phyloP scores from a whole-genome alignment of 1,140 invertebrate species.

The Drosophila nebulosa region DNA sequence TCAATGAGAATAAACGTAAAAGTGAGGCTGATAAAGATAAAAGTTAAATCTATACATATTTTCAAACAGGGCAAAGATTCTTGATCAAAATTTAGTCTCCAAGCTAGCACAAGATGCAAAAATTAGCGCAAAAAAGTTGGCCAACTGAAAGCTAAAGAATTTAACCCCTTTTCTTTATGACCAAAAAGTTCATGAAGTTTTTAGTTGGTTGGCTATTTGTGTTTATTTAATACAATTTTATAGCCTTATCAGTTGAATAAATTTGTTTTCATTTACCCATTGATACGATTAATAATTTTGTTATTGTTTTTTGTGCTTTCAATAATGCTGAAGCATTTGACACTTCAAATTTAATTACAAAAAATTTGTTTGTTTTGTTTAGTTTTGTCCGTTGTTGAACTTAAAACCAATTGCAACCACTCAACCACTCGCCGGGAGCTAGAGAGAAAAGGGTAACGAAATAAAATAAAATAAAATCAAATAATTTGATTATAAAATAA shows the following conservation, averaged over 20 bases:
- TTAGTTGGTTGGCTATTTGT: no score
- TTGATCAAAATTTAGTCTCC: no score
- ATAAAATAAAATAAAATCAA: constrained; percentile 25
- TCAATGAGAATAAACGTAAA: no score
- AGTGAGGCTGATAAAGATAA: no score
- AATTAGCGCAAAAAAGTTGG: no score
- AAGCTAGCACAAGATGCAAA: no score
- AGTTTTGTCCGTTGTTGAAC: neutral
- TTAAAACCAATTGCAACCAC: constrained; percentile 17
- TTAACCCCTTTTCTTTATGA: no score
- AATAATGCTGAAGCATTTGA: neutral
- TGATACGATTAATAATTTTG: neutral
- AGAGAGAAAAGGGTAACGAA: neutral
- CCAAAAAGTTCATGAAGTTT: no score
- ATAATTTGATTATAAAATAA: constrained; percentile 34
- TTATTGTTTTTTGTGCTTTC: constrained; percentile 3
- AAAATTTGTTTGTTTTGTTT: neutral
- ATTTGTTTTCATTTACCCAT: neutral
- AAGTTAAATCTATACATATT: no score
- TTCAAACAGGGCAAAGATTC: no score
- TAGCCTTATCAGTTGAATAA: neutral
- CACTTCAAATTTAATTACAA: constrained; percentile 11
- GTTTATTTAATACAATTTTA: neutral
- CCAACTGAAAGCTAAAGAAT: no score
- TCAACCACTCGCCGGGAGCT: neutral